Base-by-base conservation (phyloP, 1,140 invertebrate species). In the Drosophila ficusphila region DNA sequence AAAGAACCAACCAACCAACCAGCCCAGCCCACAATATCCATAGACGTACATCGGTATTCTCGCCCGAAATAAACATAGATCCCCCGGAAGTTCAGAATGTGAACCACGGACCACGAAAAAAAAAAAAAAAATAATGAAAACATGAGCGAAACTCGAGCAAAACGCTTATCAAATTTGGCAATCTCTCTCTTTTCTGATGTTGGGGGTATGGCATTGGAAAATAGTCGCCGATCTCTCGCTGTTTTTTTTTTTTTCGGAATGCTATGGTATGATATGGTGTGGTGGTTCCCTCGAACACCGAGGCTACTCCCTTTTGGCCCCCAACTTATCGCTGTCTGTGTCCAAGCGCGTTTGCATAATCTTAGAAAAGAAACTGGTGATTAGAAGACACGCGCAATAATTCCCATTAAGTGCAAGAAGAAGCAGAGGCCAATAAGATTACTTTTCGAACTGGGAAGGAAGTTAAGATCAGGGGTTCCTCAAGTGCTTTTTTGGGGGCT, bases 331-430 rank as follows among this genome's bases (percentile, higher is more conserved):
- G 21, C 53, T 25, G 48, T 54, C 25, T 57, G 25, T 25, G 36
- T 16, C 14, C 29, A 14, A 14, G 18, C 38, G 41, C 23, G 36
- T 71, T 73, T 53, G 39, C 47, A 47, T 61, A 72, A 46, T 73
- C 62, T 74, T n/a, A 33, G 36, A 41, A 64, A 73, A 61, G 49
- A 62, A 73, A 74, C 69, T 73, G 61, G 53, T 31, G 60, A 67
- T 67, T 67, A 51, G 62, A 47, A 67, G 62, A 51, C 62, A 67
- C 62, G 62, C 62, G 62, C 60, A 51, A 52, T 49, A 29, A 67
- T 67, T 67, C 61, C 62, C 62, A 67, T 41, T 67, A 42, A 52
- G 21, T 42, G 62, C 14, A 44, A 12, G 44, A 38, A 62, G 62
- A 51, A 65, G 62, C 44, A 31, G 36, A 65, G 3, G 1, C 36